Percentiles rank a stretch among this genome's conserved stretches.
Conservation (phyloP, 2,797 vertebrate species). For the Anguilla anguilla region DNA sequence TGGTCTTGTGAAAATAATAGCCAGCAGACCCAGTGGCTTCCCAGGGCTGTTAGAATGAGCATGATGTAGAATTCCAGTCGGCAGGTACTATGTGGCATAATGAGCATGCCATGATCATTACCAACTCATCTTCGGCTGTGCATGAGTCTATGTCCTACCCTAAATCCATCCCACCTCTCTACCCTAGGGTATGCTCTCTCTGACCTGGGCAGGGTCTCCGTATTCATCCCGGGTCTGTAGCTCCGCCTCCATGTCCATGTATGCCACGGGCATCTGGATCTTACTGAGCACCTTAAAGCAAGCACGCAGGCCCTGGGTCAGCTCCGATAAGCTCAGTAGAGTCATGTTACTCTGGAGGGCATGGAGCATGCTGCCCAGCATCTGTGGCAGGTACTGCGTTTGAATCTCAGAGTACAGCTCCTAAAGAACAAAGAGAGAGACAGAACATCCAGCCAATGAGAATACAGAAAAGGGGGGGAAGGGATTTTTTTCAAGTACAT, state of each 20-base stretch:
- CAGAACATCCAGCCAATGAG: neutral
- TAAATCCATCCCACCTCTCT: neutral
- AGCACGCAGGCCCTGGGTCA: constrained; percentile 84
- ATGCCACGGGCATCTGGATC: constrained; percentile 95
- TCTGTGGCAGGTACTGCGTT: constrained; percentile 89
- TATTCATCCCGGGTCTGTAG: constrained; percentile 44
- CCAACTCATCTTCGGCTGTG: too few species aligned
- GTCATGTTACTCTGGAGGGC: constrained; percentile 75
- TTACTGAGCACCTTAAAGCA: constrained; percentile 95
- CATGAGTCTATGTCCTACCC: too few species aligned
- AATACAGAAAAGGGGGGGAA: neutral
- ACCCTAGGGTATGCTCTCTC: neutral
- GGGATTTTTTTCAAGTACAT: neutral
- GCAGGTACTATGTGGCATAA: too few species aligned
- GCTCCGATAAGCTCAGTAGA: constrained; percentile 75
- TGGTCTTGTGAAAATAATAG: too few species aligned
- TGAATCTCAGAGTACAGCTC: constrained; percentile 96
- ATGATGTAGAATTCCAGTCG: too few species aligned
- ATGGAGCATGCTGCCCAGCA: constrained; percentile 85
- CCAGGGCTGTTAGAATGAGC: too few species aligned
- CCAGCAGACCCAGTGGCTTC: too few species aligned
- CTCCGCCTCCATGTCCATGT: constrained; percentile 77
- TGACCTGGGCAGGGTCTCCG: constrained; percentile 1
- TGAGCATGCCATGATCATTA: too few species aligned
- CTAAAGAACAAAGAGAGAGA: constrained; percentile 61